Evolutionary conservation across 2,888 invertebrate genomes (phyloP).

Genomic region (Panzeria rudis): DNA sequence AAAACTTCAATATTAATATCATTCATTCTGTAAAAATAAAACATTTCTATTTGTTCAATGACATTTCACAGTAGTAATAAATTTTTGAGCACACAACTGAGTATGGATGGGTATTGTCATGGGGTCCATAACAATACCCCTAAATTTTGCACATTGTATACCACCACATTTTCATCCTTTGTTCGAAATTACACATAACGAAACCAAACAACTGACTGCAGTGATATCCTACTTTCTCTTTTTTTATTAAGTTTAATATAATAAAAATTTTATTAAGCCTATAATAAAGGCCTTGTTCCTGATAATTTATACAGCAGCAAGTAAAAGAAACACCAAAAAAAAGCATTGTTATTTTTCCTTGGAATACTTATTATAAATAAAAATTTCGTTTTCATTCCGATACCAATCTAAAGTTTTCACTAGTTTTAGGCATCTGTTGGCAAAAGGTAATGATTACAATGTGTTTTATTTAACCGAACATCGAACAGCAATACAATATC

Average conservation of each 20-base stretch:
- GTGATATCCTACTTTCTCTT: slow-evolving; percentile 36
- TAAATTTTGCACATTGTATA: background rate
- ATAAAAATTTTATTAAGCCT: slow-evolving; percentile 69
- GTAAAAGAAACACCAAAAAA: background rate
- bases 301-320: background rate
- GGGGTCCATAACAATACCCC: slow-evolving; percentile 18
- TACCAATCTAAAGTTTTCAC: slow-evolving; percentile 4
- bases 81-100: slow-evolving; percentile 46
- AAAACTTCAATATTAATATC: background rate
- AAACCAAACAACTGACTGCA: slow-evolving; percentile 52
- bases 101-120: background rate
- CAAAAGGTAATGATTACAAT: slow-evolving; percentile 27
- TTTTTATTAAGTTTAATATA: slow-evolving; percentile 68
- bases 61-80: slow-evolving; percentile 70
- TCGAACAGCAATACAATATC: slow-evolving; percentile 26
- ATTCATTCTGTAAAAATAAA: slow-evolving; percentile 23
- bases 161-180: background rate
- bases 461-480: slow-evolving; percentile 25
- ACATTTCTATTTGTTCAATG: slow-evolving; percentile 50
- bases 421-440: background rate
- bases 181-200: background rate
- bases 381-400: slow-evolving; percentile 21
- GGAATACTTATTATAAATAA: background rate
- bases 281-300: background rate
- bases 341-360: background rate